Evolutionary conservation across 2,888 invertebrate species (phyloP), one percentile per base, ranked within the genome.

Genomic region (Melangyna quadrimaculata): DNA sequence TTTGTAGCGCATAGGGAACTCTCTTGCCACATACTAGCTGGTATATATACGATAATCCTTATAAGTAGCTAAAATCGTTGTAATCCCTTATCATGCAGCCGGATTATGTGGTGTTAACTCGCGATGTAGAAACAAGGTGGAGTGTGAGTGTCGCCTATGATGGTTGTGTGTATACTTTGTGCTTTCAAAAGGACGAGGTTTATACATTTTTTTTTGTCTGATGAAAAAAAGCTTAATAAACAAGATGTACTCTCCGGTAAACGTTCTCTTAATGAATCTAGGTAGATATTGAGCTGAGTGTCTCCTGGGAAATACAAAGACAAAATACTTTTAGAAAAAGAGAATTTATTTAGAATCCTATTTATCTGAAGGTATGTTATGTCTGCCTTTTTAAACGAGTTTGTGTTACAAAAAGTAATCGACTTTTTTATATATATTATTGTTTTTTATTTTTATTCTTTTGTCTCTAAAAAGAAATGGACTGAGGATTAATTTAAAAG

Each of bases 61-160:
- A 73, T 82, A 82, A 82, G 78, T 61, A 73, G 40, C 55, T 61
- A 22, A 61, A 67, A 67, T 70, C 67, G 65, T 45, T 71, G 72
- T 82, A 78, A 74, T 83, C 83, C 69, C 70, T 69, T 78, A 48
- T 74, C 78, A 67, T 57, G 63, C 55, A 69, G 40, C 37, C 40
- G 73, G 78, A 74, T 83, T 70, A 70, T 53, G 61, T 61, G 53
- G 53, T 55, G 48, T 71, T 75, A 73, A 81, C 29, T 48, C 17
- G 67, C 65, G 65, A 65, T 35, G 32, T 32, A 19, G 35, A 17
- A 17, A 67, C 32, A 12, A 1, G 48, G 35, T 40, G 17, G 6
- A 35, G 17, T 9, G 22, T 37, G n/a, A n/a, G n/a, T n/a, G n/a
- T n/a, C n/a, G n/a, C 22, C 19, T 22, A 27, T n/a, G 53, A 17